These are phyloP conservation scores for Coccyzus lansbergi DNA, from an alignment of 2,797 vertebrate species.

Conservation along the genomic window DNA sequence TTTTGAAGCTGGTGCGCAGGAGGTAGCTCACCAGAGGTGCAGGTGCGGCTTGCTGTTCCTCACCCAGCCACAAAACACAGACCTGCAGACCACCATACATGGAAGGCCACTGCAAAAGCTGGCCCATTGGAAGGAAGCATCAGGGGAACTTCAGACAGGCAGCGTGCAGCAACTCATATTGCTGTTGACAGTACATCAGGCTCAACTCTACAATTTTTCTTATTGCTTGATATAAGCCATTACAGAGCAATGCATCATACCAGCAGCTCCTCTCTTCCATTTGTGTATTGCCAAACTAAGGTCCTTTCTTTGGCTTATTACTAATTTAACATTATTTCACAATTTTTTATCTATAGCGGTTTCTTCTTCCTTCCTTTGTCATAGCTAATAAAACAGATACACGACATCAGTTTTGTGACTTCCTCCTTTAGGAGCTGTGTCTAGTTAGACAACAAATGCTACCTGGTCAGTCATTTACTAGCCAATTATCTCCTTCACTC, in stretches of 20 bases:
- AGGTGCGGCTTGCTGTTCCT: background rate
- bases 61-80: background rate
- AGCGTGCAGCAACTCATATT: background rate
- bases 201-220: background rate
- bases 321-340: background rate
- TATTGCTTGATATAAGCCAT: accelerated
- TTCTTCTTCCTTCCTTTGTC: background rate
- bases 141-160: background rate
- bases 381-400: background rate
- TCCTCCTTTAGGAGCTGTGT: background rate
- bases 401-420: background rate
- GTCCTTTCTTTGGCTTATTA: background rate
- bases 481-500: background rate
- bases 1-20: accelerated
- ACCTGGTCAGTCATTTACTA: background rate
- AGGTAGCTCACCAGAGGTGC: background rate
- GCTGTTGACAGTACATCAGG: background rate
- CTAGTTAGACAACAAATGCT: background rate
- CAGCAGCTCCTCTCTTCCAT: background rate
- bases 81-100: background rate
- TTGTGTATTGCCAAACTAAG: background rate
- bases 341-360: background rate
- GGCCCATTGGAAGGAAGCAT: background rate
- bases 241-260: background rate
- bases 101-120: accelerated